These are phyloP conservation scores for Pachliopta kotzebuea DNA, from an alignment of 2,888 invertebrate species.

Conservation along the genomic window DNA sequence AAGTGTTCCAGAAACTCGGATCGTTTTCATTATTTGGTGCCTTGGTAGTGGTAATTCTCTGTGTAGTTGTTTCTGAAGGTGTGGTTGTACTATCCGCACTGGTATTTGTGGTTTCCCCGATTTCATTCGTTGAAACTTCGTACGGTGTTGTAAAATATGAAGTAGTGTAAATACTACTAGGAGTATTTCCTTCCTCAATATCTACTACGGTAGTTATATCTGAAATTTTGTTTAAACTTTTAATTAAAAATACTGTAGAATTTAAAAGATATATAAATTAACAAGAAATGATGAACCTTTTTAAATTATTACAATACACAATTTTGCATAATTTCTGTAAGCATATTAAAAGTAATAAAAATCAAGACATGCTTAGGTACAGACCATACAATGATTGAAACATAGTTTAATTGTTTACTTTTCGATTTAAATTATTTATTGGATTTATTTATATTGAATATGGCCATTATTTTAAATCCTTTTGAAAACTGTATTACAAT, in stretches of 20 bases:
- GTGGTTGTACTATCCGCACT: background rate
- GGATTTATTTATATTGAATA: background rate
- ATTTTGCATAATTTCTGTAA: too few relatives aligned
- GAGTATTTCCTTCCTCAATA: background rate
- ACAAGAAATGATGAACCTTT: too few relatives aligned
- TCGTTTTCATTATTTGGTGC: constrained; percentile 5
- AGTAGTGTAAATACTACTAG: background rate
- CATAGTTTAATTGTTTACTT: background rate
- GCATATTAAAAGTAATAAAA: too few relatives aligned
- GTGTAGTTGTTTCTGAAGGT: background rate
- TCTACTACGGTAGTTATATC: background rate
- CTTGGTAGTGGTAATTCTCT: constrained; percentile 6
- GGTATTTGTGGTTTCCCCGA: background rate
- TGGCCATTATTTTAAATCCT: background rate
- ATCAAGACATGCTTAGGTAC: background rate
- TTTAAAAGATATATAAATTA: too few relatives aligned
- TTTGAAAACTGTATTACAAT: background rate
- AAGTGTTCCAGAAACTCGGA: constrained; percentile 42
- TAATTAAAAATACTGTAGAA: too few relatives aligned
- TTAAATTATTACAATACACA: background rate
- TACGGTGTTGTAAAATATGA: constrained; percentile 7
- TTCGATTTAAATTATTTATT: background rate
- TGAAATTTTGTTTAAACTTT: too few relatives aligned
- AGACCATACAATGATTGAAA: background rate
- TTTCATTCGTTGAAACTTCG: background rate